These are phyloP conservation scores for Diarsia rubi DNA, from an alignment of 2,888 invertebrate genomes.

Conservation along the genomic window DNA sequence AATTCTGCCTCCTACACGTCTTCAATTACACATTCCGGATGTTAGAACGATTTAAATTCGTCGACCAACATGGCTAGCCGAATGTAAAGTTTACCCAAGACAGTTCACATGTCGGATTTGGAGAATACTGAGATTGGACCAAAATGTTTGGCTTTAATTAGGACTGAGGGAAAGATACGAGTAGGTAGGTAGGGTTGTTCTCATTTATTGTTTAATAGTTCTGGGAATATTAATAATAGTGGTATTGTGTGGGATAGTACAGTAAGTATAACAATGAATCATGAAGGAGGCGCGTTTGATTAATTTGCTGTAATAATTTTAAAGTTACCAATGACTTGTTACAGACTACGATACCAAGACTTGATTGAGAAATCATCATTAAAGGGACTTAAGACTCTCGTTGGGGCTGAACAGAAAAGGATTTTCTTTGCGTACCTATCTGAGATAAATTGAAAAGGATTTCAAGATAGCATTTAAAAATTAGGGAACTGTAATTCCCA, in stretches of 20 bases:
- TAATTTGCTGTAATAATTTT: neutral
- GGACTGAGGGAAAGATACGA: neutral
- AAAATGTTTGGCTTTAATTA: constrained; percentile 2
- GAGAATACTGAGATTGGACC: constrained; percentile 1
- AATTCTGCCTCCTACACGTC: constrained; percentile 69
- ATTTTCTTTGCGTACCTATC: too few species aligned
- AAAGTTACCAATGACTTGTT: neutral
- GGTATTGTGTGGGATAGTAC: neutral
- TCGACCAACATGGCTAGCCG: constrained; percentile 57
- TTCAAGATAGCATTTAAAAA: too few species aligned
- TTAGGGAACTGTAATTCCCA: too few species aligned
- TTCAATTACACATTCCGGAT: constrained; percentile 76
- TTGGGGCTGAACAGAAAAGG: too few species aligned
- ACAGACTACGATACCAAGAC: neutral
- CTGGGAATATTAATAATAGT: neutral
- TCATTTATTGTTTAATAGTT: neutral
- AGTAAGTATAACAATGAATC: constrained; percentile 20
- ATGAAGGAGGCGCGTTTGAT: neutral
- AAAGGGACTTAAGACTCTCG: neutral
- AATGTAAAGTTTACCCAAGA: constrained; percentile 55
- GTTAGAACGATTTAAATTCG: constrained; percentile 73
- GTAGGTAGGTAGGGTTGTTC: neutral
- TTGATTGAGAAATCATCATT: neutral
- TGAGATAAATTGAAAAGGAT: too few species aligned
- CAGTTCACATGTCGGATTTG: constrained; percentile 20